phyloP scores from a whole-genome alignment of 2,888 invertebrate genomes.

The Loripinus fragilis region DNA sequence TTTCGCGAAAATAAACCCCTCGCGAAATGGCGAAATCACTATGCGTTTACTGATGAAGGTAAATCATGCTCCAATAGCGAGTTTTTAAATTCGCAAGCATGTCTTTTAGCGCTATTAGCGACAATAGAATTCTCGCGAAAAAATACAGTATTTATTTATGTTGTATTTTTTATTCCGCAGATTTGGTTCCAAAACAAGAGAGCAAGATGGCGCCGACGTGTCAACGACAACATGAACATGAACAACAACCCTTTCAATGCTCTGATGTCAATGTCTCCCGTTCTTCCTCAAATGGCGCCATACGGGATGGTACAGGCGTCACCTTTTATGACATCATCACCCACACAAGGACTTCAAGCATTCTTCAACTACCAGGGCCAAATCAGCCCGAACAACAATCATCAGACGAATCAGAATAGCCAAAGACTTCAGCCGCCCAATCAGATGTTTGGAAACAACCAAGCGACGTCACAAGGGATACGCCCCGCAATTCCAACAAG shows the following conservation, averaged over 20 bases:
- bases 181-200: slow-evolving; percentile 75
- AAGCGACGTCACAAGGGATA: slow-evolving; percentile 26
- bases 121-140: too few relatives aligned
- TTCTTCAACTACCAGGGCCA: slow-evolving; percentile 54
- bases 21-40: too few relatives aligned
- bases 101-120: too few relatives aligned
- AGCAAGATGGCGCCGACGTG: slow-evolving; percentile 70
- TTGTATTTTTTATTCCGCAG: slow-evolving; percentile 34
- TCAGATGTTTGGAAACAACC: slow-evolving; percentile 5
- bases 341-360: slow-evolving; percentile 47
- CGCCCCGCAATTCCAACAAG: slow-evolving; percentile 30
- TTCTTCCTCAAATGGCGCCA: slow-evolving; percentile 57
- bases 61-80: too few relatives aligned
- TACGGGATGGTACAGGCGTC: slow-evolving; percentile 63
- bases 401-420: slow-evolving; percentile 4
- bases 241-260: slow-evolving; percentile 37
- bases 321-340: slow-evolving; percentile 54
- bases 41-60: too few relatives aligned
- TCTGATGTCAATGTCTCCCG: slow-evolving; percentile 57
- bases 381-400: slow-evolving; percentile 49
- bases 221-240: slow-evolving; percentile 63
- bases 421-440: slow-evolving; percentile 40
- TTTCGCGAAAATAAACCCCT: too few relatives aligned
- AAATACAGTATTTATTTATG: too few relatives aligned
- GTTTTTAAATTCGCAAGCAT: too few relatives aligned